Evolutionary conservation across 2,888 invertebrate species (phyloP), one percentile per base, ranked within the genome.

Genomic region (Octonoba sinensis): DNA sequence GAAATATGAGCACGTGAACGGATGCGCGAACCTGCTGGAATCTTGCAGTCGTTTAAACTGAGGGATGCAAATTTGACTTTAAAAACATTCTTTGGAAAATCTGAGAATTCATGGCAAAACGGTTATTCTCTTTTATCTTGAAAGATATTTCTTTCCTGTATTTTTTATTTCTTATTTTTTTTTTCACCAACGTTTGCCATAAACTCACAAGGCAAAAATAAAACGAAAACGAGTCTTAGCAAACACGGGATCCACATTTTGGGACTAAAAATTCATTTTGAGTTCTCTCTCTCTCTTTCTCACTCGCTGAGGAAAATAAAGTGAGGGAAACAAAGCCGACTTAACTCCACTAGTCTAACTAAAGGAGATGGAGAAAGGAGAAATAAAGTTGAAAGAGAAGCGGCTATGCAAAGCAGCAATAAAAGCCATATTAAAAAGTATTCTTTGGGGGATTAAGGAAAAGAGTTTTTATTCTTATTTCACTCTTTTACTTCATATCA

Each of bases 371-470:
- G 18, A n/a, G 27, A 22, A 59, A 24, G 24, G 24, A 22, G 24
- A 22, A 59, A 59, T 18, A 59, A 51, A 18, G 4, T 51, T 16
- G 18, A 24, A 27, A 27, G 27, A 27, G 78, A 59, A 20, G 65
- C 66, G 57, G 13, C 57, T 71, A 71, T 78, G 78, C 71, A 66
- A 57, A 66, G 78, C 72, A 79, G 66, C 72, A 59, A 72, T 79
- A 79, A 79, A 79, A 79, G 78, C 78, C 72, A 79, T 79, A 79
- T 79, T 79, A 79, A 79, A 79, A 79, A 79, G 60, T 79, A 79
- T 79, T 79, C 78, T 79, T 66, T 15, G 36, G 72, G 46, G 78
- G 67, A 72, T 79, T 72, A 79, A 66, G 72, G 51, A 67, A 13
- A 46, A 18, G 3, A 46, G 27, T 75, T 60, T 67, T 66, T 59